A percentile compares a stretch with the other conserved stretches of the same genome.
phyloP scores from a whole-genome alignment of 1,140 invertebrate genomes.

The Lucilia sericata region DNA sequence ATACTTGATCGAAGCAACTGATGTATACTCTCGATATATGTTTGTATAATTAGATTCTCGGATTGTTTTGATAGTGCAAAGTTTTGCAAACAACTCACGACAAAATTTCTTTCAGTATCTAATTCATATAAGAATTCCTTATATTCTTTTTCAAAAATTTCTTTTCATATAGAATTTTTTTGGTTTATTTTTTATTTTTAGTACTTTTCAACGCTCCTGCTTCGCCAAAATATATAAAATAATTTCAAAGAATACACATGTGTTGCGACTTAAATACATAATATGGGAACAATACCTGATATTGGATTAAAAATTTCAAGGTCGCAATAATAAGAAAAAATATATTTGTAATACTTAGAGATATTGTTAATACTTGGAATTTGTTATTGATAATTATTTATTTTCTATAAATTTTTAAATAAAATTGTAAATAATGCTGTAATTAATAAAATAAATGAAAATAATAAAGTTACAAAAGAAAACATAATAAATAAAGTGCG shows the following conservation, averaged over 20 bases:
- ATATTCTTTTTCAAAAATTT: not conserved
- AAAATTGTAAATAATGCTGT: not conserved
- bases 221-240: not conserved
- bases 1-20: too few species aligned
- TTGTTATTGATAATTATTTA: too few species aligned
- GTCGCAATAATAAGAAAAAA: not conserved
- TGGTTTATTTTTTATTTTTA: not conserved
- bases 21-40: too few species aligned
- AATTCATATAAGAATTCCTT: not conserved
- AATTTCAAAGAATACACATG: not conserved
- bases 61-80: too few species aligned
- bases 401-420: too few species aligned
- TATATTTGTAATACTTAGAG: too few species aligned
- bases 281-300: not conserved
- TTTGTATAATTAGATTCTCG: too few species aligned
- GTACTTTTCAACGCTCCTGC: not conserved
- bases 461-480: too few species aligned
- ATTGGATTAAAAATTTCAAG: conserved; percentile 17
- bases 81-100: too few species aligned
- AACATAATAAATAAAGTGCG: too few species aligned
- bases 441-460: too few species aligned
- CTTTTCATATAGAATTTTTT: not conserved
- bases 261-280: not conserved
- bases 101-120: not conserved
- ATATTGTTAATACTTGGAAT: too few species aligned